Percentiles rank a stretch among this genome's conserved stretches.
phyloP scores from a whole-genome alignment of 1,140 invertebrate species.

The Caenorhabditis remanei region DNA sequence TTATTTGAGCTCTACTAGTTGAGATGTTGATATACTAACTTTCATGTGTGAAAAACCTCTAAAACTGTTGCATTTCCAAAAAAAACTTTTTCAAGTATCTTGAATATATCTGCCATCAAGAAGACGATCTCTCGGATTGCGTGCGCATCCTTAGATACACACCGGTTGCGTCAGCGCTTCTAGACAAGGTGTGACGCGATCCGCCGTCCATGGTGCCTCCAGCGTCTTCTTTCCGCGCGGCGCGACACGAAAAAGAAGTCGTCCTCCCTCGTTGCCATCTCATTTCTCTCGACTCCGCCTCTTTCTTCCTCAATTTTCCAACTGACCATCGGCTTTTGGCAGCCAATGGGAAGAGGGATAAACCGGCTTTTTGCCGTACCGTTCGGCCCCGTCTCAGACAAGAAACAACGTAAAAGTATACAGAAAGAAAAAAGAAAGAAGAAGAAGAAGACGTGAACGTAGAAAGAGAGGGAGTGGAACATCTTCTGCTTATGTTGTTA shows the following conservation, averaged over 20 bases:
- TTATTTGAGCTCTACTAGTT: too few species aligned
- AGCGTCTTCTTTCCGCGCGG: slow-evolving; percentile 53
- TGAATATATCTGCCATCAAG: slow-evolving; percentile 27
- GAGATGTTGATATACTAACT: too few species aligned
- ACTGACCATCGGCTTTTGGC: slow-evolving; percentile 55
- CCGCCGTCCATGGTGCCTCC: slow-evolving; percentile 1
- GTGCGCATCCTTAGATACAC: slow-evolving; percentile 47
- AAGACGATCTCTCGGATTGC: slow-evolving; percentile 8
- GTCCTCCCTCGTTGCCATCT: slow-evolving; percentile 50
- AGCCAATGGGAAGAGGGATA: slow-evolving; percentile 52
- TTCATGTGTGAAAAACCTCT: neutral
- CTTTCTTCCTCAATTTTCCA: slow-evolving; percentile 51
- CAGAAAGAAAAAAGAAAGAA: slow-evolving; percentile 33
- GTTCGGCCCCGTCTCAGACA: slow-evolving; percentile 47
- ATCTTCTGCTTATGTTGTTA: slow-evolving; percentile 56
- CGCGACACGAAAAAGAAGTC: slow-evolving; percentile 54
- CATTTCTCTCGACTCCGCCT: slow-evolving; percentile 52
- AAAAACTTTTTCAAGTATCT: slow-evolving; percentile 15
- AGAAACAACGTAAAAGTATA: slow-evolving; percentile 55
- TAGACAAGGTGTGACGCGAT: slow-evolving; percentile 53
- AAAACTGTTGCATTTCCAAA: neutral
- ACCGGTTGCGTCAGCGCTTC: slow-evolving; percentile 53
- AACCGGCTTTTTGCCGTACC: slow-evolving; percentile 54
- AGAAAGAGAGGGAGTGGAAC: slow-evolving; percentile 14
- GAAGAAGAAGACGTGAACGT: neutral